Percentiles rank a stretch among this genome's conserved stretches.
These are phyloP conservation scores for Galemys pyrenaicus DNA, from an alignment of 2,113 vertebrate species.

Conservation along the genomic window DNA sequence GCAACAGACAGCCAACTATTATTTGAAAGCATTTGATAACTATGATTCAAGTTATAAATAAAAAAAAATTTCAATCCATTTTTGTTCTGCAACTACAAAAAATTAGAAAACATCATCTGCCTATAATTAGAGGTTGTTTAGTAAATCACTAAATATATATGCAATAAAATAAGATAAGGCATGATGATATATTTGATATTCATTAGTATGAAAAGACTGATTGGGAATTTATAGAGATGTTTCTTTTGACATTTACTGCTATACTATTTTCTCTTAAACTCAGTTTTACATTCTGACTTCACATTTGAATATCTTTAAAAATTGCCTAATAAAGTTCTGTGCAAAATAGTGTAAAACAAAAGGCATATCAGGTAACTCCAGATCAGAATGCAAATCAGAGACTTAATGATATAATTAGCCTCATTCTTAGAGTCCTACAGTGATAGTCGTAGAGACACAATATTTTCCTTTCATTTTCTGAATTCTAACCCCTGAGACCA, in stretches of 20 bases:
- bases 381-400: background rate
- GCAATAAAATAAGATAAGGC: background rate
- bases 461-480: background rate
- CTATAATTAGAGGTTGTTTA: background rate
- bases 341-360: background rate
- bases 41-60: conserved; percentile 20
- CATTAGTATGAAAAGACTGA: background rate
- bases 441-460: background rate
- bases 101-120: background rate
- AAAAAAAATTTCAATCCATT: background rate
- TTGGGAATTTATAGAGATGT: background rate
- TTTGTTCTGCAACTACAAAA: background rate
- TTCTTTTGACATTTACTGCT: background rate
- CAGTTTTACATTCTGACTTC: background rate
- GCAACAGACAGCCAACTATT: background rate
- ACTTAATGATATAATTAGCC: background rate
- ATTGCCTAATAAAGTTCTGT: background rate
- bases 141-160: background rate
- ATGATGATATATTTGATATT: background rate
- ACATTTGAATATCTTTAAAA: background rate
- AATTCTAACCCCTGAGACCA: background rate
- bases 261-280: background rate
- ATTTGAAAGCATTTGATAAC: conserved; percentile 1
- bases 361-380: background rate
- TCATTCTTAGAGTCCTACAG: background rate